phyloP scores from a whole-genome alignment of 2,797 vertebrate genomes.

The Sebastiscus albofasciatus region DNA sequence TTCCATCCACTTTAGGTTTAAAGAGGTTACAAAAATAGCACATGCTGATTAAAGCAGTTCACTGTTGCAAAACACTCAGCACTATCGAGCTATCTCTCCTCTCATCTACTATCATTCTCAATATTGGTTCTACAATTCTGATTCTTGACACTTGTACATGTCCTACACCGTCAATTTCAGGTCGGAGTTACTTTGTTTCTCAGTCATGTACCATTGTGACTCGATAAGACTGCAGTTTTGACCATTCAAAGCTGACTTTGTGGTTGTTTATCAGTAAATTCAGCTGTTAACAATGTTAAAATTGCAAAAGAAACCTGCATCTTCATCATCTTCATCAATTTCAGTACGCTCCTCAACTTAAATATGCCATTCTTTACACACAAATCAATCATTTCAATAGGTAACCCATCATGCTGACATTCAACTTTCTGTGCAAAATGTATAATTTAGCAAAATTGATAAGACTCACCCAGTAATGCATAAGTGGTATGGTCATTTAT shows the following conservation, averaged over 20 bases:
- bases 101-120: background rate
- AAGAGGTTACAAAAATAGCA: background rate
- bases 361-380: background rate
- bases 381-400: fast-evolving
- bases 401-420: background rate
- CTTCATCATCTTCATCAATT: background rate
- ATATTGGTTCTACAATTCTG: no score
- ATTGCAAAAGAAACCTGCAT: background rate
- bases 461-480: conserved; percentile 73
- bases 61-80: background rate
- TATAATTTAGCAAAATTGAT: background rate
- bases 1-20: background rate
- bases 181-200: background rate
- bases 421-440: conserved; percentile 10
- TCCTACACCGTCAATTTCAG: background rate
- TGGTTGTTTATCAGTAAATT: background rate
- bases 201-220: background rate
- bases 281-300: background rate
- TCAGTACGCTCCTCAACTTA: background rate
- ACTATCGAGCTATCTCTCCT: background rate
- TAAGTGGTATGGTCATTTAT: conserved; percentile 73
- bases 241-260: background rate
- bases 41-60: background rate
- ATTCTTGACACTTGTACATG: background rate
- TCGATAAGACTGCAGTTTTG: background rate